Evolutionary conservation across 2,888 invertebrate genomes (phyloP), one percentile per base, ranked within the genome.

Genomic region (Calliopum simillimum): DNA sequence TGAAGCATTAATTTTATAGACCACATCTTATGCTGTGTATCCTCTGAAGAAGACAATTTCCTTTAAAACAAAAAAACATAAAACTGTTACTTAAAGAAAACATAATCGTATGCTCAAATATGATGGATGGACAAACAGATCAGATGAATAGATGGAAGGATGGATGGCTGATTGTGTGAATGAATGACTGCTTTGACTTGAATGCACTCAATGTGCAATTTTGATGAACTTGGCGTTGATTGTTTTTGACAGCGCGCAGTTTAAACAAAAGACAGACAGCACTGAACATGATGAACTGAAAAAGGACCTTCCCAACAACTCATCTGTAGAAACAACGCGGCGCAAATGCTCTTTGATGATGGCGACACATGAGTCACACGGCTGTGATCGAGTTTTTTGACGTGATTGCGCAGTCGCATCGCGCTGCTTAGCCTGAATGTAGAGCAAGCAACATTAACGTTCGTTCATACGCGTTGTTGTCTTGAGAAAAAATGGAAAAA

Each of bases 201-300:
- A 51, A 49, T 61, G 62, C 68, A 59, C 65, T 63, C 16, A 33
- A 41, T 70, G 69, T 58, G 68, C 44, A 67, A 71, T 69, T 71
- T 71, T 73, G 71, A 73, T 69, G 71, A 62, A 71, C 67, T 58
- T 59, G 63, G 81, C 77, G 77, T 80, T 79, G 81, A 81, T 81
- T 79, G 79, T 76, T 79, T 81, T 76, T 81, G 81, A 81, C 81
- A 81, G 81, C 80, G 80, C 80, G 78, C 78, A 55, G 58, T 46
- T 33, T 19, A 44, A 55, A 41, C 43, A 68, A 59, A 53, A 65
- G 41, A 14, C 25, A 44, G n/a, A n/a, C n/a, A n/a, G n/a, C 14
- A 33, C 5, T 8, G 33, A 33, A 33, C 33, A 33, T 33, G 8
- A 33, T 5, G 8, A 33, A 13, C 49, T 16, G 43, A 59, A 43